Evolutionary conservation across 2,888 invertebrate genomes (phyloP), one percentile per base, ranked within the genome.

Genomic region (Nycteola revayana): DNA sequence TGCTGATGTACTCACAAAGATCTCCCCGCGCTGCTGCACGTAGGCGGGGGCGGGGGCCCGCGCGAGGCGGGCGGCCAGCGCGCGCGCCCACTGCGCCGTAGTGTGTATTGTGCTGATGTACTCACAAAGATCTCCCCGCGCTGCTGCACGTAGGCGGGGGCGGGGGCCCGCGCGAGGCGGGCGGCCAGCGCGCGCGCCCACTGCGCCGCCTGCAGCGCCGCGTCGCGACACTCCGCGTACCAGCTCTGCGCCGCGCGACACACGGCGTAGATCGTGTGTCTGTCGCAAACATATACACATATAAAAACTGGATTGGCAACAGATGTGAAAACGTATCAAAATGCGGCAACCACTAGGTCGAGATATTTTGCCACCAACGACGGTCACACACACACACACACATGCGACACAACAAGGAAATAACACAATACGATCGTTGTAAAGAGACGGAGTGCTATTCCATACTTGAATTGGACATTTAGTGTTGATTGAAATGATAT

Each of bases 231-330:
- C 54, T 93, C 90, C 18, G 94, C 93, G 73, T 96, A 95, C 53
- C 95, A 84, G 33, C 91, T 90, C 81, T 97, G 97, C 62, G 95
- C 92, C 60, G 93, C 92, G 21, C 97, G 93, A 48, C 96, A 95
- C 35, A 94, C 90, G 36, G 68, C 60, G 69, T 76, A 85, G 49
- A 84, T 72, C n/a, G 67, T 42, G 42, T 76, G 66, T 22, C 85
- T 77, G 55, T 6, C n/a, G n/a, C n/a, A n/a, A n/a, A n/a, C n/a
- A n/a, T n/a, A n/a, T n/a, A n/a, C n/a, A n/a, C n/a, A n/a, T n/a
- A n/a, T n/a, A n/a, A n/a, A n/a, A n/a, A n/a, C n/a, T n/a, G n/a
- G n/a, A n/a, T n/a, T n/a, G n/a, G n/a, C n/a, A n/a, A n/a, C n/a
- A n/a, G n/a, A n/a, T n/a, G n/a, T n/a, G n/a, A n/a, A n/a, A n/a